phyloP scores from a whole-genome alignment of 2,113 vertebrate genomes.

The Eonycteris spelaea region DNA sequence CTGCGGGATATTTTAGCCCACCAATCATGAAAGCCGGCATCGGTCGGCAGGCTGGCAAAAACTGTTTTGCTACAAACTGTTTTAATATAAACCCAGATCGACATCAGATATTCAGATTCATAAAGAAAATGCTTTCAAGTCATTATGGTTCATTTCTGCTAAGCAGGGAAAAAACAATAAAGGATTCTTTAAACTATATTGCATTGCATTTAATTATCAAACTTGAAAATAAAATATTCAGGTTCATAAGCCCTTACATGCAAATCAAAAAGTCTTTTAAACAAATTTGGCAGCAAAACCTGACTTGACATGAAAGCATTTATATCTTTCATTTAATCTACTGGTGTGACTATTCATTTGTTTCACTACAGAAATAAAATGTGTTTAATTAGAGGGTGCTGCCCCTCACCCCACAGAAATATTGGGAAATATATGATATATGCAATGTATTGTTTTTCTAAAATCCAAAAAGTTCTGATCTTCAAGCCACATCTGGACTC shows the following conservation, averaged over 20 bases:
- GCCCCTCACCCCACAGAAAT: not conserved
- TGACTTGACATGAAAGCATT: not conserved
- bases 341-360: not conserved
- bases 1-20: not conserved
- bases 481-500: not conserved
- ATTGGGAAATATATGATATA: not conserved
- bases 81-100: not conserved
- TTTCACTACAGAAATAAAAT: not conserved
- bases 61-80: not conserved
- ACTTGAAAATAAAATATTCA: slow-evolving; percentile 21
- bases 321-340: not conserved
- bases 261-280: not conserved
- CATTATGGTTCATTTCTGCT: slow-evolving; percentile 41
- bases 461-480: not conserved
- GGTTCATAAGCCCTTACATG: not conserved
- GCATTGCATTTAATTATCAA: not conserved
- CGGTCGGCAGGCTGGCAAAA: not conserved
- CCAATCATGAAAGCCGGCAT: not conserved
- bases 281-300: not conserved
- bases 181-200: not conserved
- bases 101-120: slow-evolving; percentile 1
- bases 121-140: slow-evolving; percentile 43
- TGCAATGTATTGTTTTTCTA: not conserved
- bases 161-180: slow-evolving; percentile 35
- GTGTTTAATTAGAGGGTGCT: not conserved